Percentiles rank a stretch among this genome's conserved stretches.
Conservation (phyloP, 1,140 invertebrate species). For the Temnothorax nylanderi region DNA sequence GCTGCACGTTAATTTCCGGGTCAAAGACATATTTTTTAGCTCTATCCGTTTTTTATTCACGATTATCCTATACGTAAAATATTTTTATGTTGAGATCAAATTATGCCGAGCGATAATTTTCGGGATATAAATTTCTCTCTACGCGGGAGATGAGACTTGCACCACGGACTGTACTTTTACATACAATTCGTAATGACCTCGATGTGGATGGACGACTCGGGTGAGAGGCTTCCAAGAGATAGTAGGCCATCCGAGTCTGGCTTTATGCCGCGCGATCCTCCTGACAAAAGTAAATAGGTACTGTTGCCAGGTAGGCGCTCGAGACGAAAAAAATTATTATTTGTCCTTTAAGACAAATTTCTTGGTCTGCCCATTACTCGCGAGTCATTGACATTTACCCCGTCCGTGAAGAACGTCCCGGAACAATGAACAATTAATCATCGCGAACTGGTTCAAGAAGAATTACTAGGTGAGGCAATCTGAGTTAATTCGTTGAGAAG, state of each 20-base stretch:
- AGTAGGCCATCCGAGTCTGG: constrained; percentile 82
- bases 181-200: constrained; percentile 83
- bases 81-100: neutral
- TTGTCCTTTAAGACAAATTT: constrained; percentile 32
- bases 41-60: neutral
- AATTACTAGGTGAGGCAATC: neutral
- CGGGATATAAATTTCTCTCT: neutral
- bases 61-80: neutral
- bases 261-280: constrained; percentile 71
- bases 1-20: neutral
- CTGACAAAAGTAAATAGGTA: constrained; percentile 77
- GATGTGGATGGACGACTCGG: constrained; percentile 83
- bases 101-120: neutral
- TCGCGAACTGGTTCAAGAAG: neutral
- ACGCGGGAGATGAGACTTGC: constrained; percentile 46
- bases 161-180: constrained; percentile 68
- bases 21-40: neutral
- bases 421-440: neutral
- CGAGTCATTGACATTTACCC: constrained; percentile 2
- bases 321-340: constrained; percentile 53
- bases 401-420: neutral
- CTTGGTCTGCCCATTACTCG: constrained; percentile 4
- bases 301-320: constrained; percentile 61
- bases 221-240: constrained; percentile 84
- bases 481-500: neutral